Conservation (phyloP, 2,113 vertebrate species). For the Malaclemys terrapin region DNA sequence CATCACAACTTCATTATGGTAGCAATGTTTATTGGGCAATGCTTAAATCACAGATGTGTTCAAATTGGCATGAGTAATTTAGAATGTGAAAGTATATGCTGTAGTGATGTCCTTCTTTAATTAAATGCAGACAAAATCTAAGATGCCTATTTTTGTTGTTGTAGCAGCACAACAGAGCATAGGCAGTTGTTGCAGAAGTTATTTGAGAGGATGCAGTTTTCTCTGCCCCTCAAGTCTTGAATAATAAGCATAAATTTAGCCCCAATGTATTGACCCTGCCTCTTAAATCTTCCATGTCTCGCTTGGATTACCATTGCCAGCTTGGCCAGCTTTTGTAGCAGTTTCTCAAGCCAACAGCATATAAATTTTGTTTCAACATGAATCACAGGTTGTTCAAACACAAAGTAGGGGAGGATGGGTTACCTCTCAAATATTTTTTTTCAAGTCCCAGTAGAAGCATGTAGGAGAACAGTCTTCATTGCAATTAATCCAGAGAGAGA, state of each 20-base stretch:
- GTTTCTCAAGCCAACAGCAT: conserved; percentile 72
- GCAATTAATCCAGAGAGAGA: conserved; percentile 55
- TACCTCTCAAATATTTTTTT: conserved; percentile 37
- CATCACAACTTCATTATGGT: background rate
- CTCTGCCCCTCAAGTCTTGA: conserved; percentile 50
- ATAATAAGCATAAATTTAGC: conserved; percentile 74
- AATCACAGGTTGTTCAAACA: conserved; percentile 76
- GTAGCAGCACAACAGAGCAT: background rate
- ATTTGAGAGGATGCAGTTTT: conserved; percentile 41
- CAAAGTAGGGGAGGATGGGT: conserved; percentile 63
- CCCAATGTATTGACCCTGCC: conserved; percentile 62
- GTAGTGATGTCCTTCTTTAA: background rate
- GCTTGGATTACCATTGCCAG: conserved; percentile 55
- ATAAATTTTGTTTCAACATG: conserved; percentile 69
- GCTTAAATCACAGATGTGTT: background rate
- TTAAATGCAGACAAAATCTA: background rate
- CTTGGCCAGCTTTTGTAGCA: conserved; percentile 69
- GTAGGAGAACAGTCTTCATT: conserved; percentile 60
- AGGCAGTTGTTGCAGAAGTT: conserved; percentile 38
- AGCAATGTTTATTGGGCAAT: background rate
- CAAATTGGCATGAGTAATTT: background rate
- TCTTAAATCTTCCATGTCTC: conserved; percentile 72
- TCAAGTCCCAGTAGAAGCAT: conserved; percentile 30
- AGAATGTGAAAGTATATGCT: fast-evolving
- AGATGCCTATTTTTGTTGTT: background rate